These are phyloP conservation scores for Planococcus citri DNA, from an alignment of 1,140 invertebrate species.

Conservation along the genomic window DNA sequence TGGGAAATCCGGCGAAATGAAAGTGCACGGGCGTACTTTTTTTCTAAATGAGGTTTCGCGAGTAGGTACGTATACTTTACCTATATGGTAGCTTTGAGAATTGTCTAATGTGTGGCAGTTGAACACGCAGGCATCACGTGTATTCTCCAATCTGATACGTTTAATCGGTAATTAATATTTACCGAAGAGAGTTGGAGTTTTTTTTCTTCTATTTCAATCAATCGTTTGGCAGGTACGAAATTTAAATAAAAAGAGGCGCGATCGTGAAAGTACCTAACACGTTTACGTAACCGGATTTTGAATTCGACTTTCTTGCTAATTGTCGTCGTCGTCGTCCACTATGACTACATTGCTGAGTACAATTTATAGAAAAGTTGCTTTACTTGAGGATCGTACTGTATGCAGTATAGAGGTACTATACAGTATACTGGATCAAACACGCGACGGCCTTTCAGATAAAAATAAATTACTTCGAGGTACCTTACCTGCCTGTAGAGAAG, in stretches of 20 bases:
- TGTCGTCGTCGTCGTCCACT: not conserved
- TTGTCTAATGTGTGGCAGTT: too few species aligned
- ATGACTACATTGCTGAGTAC: not conserved
- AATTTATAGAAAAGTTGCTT: not conserved
- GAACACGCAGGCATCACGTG: too few species aligned
- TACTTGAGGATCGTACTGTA: not conserved
- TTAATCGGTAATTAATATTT: not conserved
- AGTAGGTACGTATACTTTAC: too few species aligned
- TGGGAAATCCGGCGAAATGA: too few species aligned
- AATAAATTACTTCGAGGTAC: not conserved
- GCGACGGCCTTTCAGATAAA: not conserved
- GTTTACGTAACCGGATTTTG: slow-evolving; percentile 2
- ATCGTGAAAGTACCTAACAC: not conserved
- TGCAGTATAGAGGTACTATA: too few species aligned
- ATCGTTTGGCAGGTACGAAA: not conserved
- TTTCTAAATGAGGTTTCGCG: too few species aligned
- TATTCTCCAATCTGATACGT: not conserved
- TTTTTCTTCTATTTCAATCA: too few species aligned
- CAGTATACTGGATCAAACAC: not conserved
- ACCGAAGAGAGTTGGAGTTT: not conserved
- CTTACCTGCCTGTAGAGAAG: too few species aligned
- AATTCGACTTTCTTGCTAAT: not conserved
- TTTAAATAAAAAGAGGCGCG: not conserved
- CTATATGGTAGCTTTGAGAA: too few species aligned
- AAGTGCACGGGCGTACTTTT: too few species aligned